phyloP scores from a whole-genome alignment of 1,140 invertebrate species.

The Physella acuta region DNA sequence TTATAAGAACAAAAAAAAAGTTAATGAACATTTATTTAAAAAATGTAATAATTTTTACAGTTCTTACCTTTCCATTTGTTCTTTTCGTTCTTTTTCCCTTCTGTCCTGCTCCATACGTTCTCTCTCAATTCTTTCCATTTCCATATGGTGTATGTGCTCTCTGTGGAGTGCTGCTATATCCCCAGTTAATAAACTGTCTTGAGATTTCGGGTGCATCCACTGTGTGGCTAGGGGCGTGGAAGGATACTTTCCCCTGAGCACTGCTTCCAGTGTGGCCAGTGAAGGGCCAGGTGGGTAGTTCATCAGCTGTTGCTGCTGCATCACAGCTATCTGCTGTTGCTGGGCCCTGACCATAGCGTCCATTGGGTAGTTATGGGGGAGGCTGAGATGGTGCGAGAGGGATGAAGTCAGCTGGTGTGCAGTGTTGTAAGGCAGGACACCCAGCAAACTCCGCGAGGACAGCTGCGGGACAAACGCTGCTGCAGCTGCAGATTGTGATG shows the following conservation, averaged over 20 bases:
- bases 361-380: conserved; percentile 37
- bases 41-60: not conserved
- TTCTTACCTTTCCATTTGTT: conserved; percentile 28
- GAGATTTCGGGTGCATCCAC: conserved; percentile 51
- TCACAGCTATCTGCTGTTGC: conserved; percentile 39
- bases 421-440: conserved; percentile 35
- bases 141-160: conserved; percentile 46
- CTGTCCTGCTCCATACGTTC: conserved; percentile 30
- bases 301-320: conserved; percentile 44
- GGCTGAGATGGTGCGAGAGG: conserved; percentile 33
- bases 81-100: conserved; percentile 28
- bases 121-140: conserved; percentile 22
- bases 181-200: conserved; percentile 52
- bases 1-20: too few species aligned
- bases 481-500: conserved; percentile 11
- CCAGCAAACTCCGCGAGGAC: conserved; percentile 21
- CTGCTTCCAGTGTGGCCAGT: conserved; percentile 50
- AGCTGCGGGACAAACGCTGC: conserved; percentile 25
- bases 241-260: conserved; percentile 60
- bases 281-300: conserved; percentile 29
- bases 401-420: conserved; percentile 35
- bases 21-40: not conserved
- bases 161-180: conserved; percentile 60
- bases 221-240: conserved; percentile 51
- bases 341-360: conserved; percentile 32